Base-by-base conservation (phyloP, 2,888 invertebrate species). In the Arrhopalites spinosus region DNA sequence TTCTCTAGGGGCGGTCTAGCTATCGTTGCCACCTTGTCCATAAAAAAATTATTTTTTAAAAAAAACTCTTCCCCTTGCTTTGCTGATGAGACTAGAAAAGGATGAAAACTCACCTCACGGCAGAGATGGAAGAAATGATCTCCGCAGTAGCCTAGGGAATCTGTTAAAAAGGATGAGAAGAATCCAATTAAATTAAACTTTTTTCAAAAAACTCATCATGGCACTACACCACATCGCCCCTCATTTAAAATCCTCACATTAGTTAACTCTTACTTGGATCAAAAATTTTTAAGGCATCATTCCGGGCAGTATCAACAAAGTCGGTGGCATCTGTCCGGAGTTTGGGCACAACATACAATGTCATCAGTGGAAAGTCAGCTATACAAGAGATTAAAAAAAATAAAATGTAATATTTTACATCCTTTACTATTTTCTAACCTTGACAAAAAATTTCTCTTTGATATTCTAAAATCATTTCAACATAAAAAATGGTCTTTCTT, bases 341-440 rank as follows among this genome's bases (percentile, higher is more conserved):
- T 75, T 93, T 94, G 85, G 95, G 95, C 86, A 95, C 92, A 84
- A 95, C 90, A 87, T 94, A 95, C 85, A 94, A 94, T 17, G 94
- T 90, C 88, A 95, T 95, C 87, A 95, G 94, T 17, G 95, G 95
- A 84, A 95, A 95, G 84, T 95, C 94, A 50, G 93, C 94, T 92
- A 15, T 13, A 53, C 7, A 77, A 74, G 15, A 23, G 64, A 64
- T 17, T 3, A 36, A 30, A 63, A 27, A 63, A 64, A 36, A 64
- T 30, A 36, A 36, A 36, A 3, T 7, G 36, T 7, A 36, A n/a
- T n/a, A n/a, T n/a, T n/a, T n/a, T n/a, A n/a, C n/a, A n/a, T n/a
- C n/a, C n/a, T n/a, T n/a, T n/a, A n/a, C n/a, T n/a, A n/a, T n/a
- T n/a, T n/a, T n/a, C n/a, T n/a, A n/a, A n/a, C n/a, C n/a, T n/a